Evolutionary conservation across 2,797 vertebrate species (phyloP).

Genomic region (Natrix natrix): DNA sequence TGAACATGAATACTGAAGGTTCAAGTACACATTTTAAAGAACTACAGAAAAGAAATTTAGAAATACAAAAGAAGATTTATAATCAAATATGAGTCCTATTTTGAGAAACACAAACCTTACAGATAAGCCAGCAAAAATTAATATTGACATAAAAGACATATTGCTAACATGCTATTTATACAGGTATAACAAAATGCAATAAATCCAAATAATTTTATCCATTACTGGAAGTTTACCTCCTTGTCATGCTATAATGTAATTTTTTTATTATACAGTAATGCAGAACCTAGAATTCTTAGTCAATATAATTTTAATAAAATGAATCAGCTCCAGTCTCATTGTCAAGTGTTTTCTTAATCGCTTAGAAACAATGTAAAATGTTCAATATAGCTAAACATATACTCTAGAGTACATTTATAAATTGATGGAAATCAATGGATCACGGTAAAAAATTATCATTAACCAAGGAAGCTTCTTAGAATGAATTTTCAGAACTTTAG

Average conservation of each 20-base stretch:
- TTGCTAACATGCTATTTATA: not conserved
- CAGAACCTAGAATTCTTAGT: not conserved
- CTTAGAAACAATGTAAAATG: not conserved
- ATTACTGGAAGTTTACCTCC: not conserved
- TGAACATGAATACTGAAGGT: not conserved
- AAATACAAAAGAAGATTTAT: not conserved
- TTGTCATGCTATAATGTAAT: not conserved
- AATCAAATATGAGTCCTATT: not conserved
- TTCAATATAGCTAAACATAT: not conserved
- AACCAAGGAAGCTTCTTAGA: not conserved
- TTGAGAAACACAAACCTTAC: not conserved
- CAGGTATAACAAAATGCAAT: not conserved
- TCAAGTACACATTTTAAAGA: not conserved
- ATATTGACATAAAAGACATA: not conserved
- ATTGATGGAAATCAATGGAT: not conserved
- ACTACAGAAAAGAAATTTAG: not conserved
- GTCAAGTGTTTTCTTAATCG: not conserved
- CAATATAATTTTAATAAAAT: not conserved
- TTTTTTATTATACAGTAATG: not conserved
- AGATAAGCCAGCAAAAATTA: not conserved
- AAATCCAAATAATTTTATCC: not conserved
- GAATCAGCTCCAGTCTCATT: not conserved
- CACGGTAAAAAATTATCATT: not conserved
- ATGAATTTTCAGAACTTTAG: not conserved
- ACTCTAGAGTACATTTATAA: not conserved